phyloP scores from a whole-genome alignment of 2,797 vertebrate genomes.

The Enteromius unitaeniatus region DNA sequence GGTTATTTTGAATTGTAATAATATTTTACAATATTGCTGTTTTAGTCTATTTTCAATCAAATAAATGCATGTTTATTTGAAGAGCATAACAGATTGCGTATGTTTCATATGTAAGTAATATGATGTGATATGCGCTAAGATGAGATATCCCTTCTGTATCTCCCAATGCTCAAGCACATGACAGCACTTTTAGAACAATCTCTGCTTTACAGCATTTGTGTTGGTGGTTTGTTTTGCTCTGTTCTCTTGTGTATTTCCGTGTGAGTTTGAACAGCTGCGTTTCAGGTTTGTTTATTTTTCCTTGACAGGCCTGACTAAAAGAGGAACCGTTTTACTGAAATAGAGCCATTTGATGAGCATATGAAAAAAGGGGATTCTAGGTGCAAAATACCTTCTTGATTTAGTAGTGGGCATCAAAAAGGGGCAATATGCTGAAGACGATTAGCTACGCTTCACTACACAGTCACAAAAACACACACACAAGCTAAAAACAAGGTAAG shows the following conservation, averaged over 20 bases:
- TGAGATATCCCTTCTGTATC: neutral
- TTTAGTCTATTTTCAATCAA: too few relatives aligned
- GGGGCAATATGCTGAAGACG: slow-evolving; percentile 4
- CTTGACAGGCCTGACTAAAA: slow-evolving; percentile 72
- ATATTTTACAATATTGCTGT: too few relatives aligned
- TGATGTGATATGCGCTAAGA: neutral
- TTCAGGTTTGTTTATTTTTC: slow-evolving; percentile 71
- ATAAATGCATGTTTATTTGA: too few relatives aligned
- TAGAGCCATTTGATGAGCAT: slow-evolving; percentile 31
- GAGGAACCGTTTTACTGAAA: slow-evolving; percentile 65
- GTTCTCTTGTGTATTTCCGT: slow-evolving; percentile 40
- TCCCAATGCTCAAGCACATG: neutral
- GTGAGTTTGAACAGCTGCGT: slow-evolving; percentile 80
- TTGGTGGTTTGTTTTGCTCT: slow-evolving; percentile 29
- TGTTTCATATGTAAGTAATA: neutral
- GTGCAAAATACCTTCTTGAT: slow-evolving; percentile 15
- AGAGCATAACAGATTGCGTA: too few relatives aligned
- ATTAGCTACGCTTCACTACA: slow-evolving; percentile 11
- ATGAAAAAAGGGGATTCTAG: slow-evolving; percentile 2
- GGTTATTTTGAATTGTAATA: too few relatives aligned
- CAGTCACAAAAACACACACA: slow-evolving; percentile 1
- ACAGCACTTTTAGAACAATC: slow-evolving; percentile 8
- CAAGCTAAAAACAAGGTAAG: slow-evolving; percentile 10
- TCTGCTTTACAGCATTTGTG: slow-evolving; percentile 7
- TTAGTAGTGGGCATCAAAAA: slow-evolving; percentile 17